Percentiles rank a stretch among this genome's conserved stretches.
Evolutionary conservation across 2,113 vertebrate genomes (phyloP).

Genomic region (Ceyx melanurus): DNA sequence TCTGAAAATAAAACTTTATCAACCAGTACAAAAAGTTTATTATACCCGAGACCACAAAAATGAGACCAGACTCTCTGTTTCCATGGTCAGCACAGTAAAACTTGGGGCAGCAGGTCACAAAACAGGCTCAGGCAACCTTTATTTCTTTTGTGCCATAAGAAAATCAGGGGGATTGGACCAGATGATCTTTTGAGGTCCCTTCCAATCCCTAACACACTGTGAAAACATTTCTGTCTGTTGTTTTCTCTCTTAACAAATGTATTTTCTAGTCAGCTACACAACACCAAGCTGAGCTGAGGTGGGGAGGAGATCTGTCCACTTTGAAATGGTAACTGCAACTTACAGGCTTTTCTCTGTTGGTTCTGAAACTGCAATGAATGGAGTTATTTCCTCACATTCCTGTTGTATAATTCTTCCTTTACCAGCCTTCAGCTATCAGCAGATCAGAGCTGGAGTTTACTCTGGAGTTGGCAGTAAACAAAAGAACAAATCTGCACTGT

Average conservation of each 20-base stretch:
- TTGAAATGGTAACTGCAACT: background rate
- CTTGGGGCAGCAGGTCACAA: background rate
- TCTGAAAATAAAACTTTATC: constrained; percentile 17
- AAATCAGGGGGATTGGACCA: no score
- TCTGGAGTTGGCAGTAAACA: constrained; percentile 31
- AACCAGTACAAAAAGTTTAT: background rate
- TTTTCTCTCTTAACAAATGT: background rate
- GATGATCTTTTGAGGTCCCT: no score
- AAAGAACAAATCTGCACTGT: constrained; percentile 30
- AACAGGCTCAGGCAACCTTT: background rate
- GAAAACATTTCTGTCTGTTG: background rate
- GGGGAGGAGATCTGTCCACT: background rate
- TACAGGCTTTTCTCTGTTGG: background rate
- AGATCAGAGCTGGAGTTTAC: constrained; percentile 47
- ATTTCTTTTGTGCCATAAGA: background rate
- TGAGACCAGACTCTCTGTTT: background rate
- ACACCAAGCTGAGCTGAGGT: background rate
- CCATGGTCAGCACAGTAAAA: background rate
- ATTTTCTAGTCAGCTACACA: background rate
- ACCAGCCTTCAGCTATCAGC: constrained; percentile 22
- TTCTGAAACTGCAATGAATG: constrained; percentile 14
- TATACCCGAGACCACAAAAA: background rate
- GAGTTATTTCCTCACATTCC: constrained; percentile 35
- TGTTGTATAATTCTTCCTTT: constrained; percentile 36
- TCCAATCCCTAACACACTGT: no score